Base-by-base conservation (phyloP, 2,888 invertebrate genomes). In the Pogonocherus hispidulus region DNA sequence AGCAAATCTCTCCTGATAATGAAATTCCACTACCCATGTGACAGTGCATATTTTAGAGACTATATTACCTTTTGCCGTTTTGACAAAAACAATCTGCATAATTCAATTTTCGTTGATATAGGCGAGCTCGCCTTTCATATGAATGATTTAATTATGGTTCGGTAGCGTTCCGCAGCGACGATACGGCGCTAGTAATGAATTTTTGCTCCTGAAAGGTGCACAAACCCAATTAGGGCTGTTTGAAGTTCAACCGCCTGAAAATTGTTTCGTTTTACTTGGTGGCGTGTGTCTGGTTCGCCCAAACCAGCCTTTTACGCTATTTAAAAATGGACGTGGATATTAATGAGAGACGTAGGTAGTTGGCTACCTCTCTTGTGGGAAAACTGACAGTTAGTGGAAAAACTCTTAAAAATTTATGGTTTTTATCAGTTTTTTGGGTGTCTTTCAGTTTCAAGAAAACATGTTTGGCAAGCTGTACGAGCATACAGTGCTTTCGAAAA, bases 181-280 rank as follows among this genome's bases (percentile, higher is more conserved):
- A 16, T 2, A 6, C 11, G 18, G 27, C 2, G 46, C 37, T 62
- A 51, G 49, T 22, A 37, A 22, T 11, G 46, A 19, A 35, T 51
- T 62, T 62, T 51, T 51, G 41, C 47, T 59, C 11, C 35, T 59
- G 14, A 51, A 51, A 62, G 51, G 37, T 62, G 51, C 41, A 37
- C 49, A 62, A 62, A 62, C 51, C 32, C 35, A 51, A 51, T 62
- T 62, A 62, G 14, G 47, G 27, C 19, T 16, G 47, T 59, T 59
- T 62, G 51, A 49, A 35, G 62, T 62, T 51, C 62, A 22, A 9
- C 14, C 51, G 32, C 51, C 62, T 62, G 62, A 49, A 49, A 51
- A 62, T 16, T 37, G 62, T 49, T 37, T 62, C 16, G 37, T 49
- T 62, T 37, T 51, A 62, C 59, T 59, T 59, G 35, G 37, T 51